Evolutionary conservation across 2,113 vertebrate species (phyloP), one percentile per base, ranked within the genome.

Genomic region (Australoheros scitulus): DNA sequence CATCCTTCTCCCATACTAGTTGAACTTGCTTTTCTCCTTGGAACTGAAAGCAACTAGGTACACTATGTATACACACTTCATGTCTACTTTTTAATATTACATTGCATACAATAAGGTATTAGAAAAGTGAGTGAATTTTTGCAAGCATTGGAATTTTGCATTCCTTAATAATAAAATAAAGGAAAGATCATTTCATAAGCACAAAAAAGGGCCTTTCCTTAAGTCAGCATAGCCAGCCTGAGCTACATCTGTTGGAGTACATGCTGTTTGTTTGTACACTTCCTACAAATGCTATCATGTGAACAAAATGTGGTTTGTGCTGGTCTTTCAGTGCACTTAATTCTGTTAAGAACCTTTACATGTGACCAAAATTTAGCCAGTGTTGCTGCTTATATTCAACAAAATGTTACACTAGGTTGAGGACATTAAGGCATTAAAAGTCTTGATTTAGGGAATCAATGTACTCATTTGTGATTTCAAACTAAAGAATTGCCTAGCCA

Each of bases 291-390:
- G 55, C 8, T 60, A 20, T 87, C 58, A 80, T 77, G 80, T 81
- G 82, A 79, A 70, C 36, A 17, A 75, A 86, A 75, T 55, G 76
- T 57, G 81, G 17, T 17, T 13, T n/a, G 11, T 11, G 36, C 29
- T 61, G 13, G 29, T 26, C 17, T 24, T 68, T 78, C 9, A 22
- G 34, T 41, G 6, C 26, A 58, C 22, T 22, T 81, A 85, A 88
- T 74, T 55, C 38, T 57, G 7, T 89, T 88, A 22, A 43, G 17
- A 58, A 68, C 11, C 57, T 74, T 43, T 32, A 10, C 89, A 79
- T 86, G 85, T 85, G 85, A 92, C 74, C 36, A 11, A 36, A 79
- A 68, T 60, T 79, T 43, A 77, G 47, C 55, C 6, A 43, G 24
- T 13, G 50, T 65, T 43, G 76, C 41, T 43, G 79, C 50, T 43